phyloP scores from a whole-genome alignment of 2,113 vertebrate genomes.

The Pungitius pungitius region DNA sequence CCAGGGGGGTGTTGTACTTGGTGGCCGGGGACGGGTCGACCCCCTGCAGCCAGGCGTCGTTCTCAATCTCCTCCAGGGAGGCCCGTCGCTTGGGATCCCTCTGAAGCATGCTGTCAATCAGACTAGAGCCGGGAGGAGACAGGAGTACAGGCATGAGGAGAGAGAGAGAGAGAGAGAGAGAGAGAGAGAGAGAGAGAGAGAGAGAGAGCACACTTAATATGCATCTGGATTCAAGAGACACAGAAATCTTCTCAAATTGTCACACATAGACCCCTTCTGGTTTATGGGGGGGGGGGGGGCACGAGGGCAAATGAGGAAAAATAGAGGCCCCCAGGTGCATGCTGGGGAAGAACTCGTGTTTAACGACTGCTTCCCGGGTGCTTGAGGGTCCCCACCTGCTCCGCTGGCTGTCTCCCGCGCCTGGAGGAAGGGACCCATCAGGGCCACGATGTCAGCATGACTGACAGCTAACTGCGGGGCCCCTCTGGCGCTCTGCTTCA shows the following conservation, averaged over 20 bases:
- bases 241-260: not conserved
- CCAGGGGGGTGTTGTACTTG: conserved; percentile 94
- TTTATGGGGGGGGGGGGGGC: no score
- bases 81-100: conserved; percentile 93
- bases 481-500: not conserved
- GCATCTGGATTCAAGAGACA: not conserved
- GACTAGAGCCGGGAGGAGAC: conserved; percentile 73
- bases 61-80: conserved; percentile 94
- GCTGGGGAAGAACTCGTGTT: not conserved
- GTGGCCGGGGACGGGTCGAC: conserved; percentile 97
- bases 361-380: conserved; percentile 14
- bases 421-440: conserved; percentile 11
- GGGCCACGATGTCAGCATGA: not conserved
- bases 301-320: not conserved
- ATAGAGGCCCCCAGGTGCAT: not conserved
- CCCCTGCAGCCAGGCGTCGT: conserved; percentile 94
- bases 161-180: no score
- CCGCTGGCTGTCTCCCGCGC: conserved; percentile 23
- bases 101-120: conserved; percentile 97
- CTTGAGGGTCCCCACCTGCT: conserved; percentile 21
- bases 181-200: not conserved
- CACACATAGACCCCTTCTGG: no score
- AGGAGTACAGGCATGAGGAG: not conserved
- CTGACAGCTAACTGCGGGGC: conserved; percentile 1
- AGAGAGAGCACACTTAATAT: not conserved